Evolutionary conservation across 2,888 invertebrate genomes (phyloP).

Genomic region (Aleiodes testaceus): DNA sequence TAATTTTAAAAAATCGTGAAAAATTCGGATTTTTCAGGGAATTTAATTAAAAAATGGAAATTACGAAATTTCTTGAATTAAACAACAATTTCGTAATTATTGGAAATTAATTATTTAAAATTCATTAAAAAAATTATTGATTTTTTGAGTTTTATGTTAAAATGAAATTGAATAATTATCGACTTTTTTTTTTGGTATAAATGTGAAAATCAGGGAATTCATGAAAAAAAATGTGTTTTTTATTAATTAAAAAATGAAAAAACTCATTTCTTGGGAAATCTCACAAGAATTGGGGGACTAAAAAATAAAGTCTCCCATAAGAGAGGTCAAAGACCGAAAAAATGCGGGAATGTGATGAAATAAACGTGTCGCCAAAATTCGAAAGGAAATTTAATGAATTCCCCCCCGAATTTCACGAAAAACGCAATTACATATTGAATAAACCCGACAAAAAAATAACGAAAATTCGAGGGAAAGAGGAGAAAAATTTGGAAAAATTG

Average conservation of each 20-base stretch:
- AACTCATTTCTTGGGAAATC: neutral
- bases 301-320: neutral
- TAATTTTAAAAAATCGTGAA: conserved; percentile 6
- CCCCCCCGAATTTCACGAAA: neutral
- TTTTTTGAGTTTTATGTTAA: too few species aligned
- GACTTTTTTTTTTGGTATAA: too few species aligned
- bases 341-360: conserved; percentile 1
- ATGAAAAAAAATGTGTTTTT: too few species aligned
- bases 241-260: too few species aligned
- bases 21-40: too few species aligned
- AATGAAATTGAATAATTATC: too few species aligned
- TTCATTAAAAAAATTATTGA: too few species aligned
- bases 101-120: too few species aligned
- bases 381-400: neutral
- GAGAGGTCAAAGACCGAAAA: conserved; percentile 19
- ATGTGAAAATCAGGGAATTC: too few species aligned
- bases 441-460: neutral
- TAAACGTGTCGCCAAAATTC: conserved; percentile 1
- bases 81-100: too few species aligned
- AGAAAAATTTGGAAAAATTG: conserved; percentile 32
- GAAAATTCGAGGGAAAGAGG: conserved; percentile 24
- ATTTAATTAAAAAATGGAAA: too few species aligned
- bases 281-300: neutral
- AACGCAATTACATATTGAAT: neutral
- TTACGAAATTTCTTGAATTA: too few species aligned